phyloP scores from a whole-genome alignment of 1,140 invertebrate genomes.

The Sycophila sp. region DNA sequence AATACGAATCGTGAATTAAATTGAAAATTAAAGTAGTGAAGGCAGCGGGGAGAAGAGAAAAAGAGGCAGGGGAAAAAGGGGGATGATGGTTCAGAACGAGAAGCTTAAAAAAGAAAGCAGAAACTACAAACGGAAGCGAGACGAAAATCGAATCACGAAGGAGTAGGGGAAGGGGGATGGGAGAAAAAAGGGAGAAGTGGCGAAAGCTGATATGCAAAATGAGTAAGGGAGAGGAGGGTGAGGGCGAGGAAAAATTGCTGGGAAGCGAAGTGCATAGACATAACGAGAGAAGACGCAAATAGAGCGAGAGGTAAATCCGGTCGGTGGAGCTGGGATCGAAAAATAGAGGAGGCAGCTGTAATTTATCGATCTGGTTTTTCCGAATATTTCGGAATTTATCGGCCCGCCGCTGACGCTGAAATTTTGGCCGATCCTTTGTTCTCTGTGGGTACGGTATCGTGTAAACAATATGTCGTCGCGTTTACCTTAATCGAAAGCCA shows the following conservation, averaged over 20 bases:
- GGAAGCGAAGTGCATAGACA: conserved; percentile 12
- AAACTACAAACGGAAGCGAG: background rate
- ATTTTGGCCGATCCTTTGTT: too few species aligned
- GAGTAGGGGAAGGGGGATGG: background rate
- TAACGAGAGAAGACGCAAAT: conserved; percentile 27
- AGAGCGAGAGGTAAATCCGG: conserved; percentile 6
- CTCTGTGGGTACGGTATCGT: too few species aligned
- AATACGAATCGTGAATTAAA: too few species aligned
- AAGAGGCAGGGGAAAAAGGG: too few species aligned
- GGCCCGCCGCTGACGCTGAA: too few species aligned
- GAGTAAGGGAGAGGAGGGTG: background rate
- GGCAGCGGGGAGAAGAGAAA: background rate
- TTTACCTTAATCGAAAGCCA: too few species aligned
- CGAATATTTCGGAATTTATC: background rate
- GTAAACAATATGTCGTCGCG: too few species aligned
- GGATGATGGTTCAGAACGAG: background rate
- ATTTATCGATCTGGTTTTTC: background rate
- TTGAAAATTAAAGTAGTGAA: too few species aligned
- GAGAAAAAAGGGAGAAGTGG: background rate
- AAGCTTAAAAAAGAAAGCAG: too few species aligned
- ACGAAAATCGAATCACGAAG: background rate
- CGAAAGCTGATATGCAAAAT: conserved; percentile 3
- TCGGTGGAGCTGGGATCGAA: background rate
- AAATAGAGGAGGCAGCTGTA: conserved; percentile 16
- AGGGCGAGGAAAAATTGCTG: conserved; percentile 8